These are phyloP conservation scores for Chrosomus eos DNA, from an alignment of 2,797 vertebrate species.

Conservation along the genomic window DNA sequence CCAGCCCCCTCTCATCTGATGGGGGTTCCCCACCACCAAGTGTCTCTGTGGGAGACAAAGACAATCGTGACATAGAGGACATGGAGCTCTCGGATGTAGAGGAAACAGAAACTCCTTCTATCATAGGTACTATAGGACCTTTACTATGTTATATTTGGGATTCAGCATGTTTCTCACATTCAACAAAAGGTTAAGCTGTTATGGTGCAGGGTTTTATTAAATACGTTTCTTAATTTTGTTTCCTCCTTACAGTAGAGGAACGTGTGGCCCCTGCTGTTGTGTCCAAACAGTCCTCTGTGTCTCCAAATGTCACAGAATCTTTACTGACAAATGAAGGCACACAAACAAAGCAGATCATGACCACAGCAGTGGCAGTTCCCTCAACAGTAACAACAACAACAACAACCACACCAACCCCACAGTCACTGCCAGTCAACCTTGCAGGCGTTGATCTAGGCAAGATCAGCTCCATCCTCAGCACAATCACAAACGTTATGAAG, in stretches of 20 bases:
- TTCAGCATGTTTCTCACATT: not conserved
- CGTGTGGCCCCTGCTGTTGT: conserved; percentile 63
- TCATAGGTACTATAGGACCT: conserved; percentile 82
- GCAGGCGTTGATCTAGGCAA: conserved; percentile 90
- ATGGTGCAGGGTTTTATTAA: not conserved
- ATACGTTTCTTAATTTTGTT: not conserved
- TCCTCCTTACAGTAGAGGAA: conserved; percentile 82
- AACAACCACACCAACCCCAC: not conserved
- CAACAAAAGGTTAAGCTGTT: not conserved
- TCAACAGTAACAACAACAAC: conserved; percentile 7
- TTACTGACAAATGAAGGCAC: conserved; percentile 54
- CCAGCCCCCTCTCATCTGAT: conserved; percentile 75
- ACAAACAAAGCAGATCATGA: conserved; percentile 33
- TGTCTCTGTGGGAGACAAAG: conserved; percentile 67
- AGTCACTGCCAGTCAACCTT: conserved; percentile 72
- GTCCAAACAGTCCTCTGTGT: conserved; percentile 45
- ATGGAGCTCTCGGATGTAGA: conserved; percentile 96
- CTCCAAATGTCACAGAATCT: conserved; percentile 52
- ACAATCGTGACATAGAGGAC: conserved; percentile 94
- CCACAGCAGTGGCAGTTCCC: conserved; percentile 8
- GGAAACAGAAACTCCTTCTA: conserved; percentile 75
- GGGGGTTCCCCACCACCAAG: conserved; percentile 69
- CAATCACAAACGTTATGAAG: conserved; percentile 91
- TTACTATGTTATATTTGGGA: not conserved
- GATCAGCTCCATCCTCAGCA: conserved; percentile 96